Evolutionary conservation across 92 coral and sea anemone species (phyloP).

Genomic region (Desmophyllum pertusum): DNA sequence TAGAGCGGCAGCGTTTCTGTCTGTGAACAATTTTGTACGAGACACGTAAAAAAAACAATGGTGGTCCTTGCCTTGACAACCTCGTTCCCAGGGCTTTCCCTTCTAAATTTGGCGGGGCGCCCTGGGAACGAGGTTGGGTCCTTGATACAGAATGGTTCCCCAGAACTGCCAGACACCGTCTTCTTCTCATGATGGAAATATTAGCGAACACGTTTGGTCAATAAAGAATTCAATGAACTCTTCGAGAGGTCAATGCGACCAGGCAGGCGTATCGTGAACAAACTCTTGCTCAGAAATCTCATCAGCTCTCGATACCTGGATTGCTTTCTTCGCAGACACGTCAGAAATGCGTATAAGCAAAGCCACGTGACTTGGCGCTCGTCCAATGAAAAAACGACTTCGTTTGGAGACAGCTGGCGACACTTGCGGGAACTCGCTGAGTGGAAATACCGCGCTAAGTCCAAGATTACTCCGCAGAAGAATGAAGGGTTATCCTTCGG

Average conservation of each 20-base stretch:
- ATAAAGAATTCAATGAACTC: neutral
- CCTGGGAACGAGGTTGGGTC: no score
- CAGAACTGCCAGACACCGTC: neutral
- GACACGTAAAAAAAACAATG: no score
- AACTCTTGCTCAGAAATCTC: constrained; percentile 25
- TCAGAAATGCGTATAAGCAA: constrained; percentile 68
- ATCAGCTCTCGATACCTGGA: constrained; percentile 31
- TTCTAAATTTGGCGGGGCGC: no score
- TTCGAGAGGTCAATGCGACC: neutral
- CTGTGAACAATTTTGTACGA: neutral
- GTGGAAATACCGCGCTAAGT: constrained; percentile 56
- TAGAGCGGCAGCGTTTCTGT: neutral
- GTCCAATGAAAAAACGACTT: constrained; percentile 36
- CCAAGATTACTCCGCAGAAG: constrained; percentile 45
- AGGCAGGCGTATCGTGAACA: constrained; percentile 3
- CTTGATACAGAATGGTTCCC: no score
- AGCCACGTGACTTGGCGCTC: constrained; percentile 66
- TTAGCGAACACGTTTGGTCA: neutral
- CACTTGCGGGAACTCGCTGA: constrained; percentile 59
- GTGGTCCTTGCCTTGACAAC: neutral
- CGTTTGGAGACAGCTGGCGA: constrained; percentile 36
- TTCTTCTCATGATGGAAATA: neutral
- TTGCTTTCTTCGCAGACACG: constrained; percentile 63
- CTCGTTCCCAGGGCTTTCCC: no score
- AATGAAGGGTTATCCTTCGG: constrained; percentile 66